Evolutionary conservation across 1,140 invertebrate species (phyloP).

Genomic region (Drosophila suzukii): DNA sequence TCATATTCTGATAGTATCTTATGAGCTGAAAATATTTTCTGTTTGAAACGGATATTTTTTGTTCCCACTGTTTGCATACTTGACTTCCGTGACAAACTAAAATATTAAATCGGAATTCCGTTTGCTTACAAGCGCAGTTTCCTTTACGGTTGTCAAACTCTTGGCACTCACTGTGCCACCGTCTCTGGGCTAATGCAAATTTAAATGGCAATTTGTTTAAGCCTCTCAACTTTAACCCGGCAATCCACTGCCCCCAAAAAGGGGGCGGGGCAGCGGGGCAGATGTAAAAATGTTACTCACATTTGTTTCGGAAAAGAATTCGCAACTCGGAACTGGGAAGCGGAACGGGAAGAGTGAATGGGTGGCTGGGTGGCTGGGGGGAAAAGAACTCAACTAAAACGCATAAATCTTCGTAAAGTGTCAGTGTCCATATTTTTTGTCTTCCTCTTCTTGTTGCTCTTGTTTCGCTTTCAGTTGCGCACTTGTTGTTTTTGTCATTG

Average conservation of each 20-base stretch:
- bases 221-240: slow-evolving; percentile 42
- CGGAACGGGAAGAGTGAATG: slow-evolving; percentile 1
- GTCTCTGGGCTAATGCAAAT: slow-evolving; percentile 56
- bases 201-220: slow-evolving; percentile 67
- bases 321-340: slow-evolving; percentile 16
- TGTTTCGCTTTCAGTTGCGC: slow-evolving; percentile 36
- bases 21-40: too few relatives aligned
- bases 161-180: slow-evolving; percentile 32
- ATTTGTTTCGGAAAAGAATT: slow-evolving; percentile 36
- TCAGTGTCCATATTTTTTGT: slow-evolving; percentile 79
- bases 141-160: slow-evolving; percentile 27
- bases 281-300: slow-evolving; percentile 53
- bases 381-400: slow-evolving; percentile 70
- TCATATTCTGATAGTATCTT: neutral
- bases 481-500: slow-evolving; percentile 61
- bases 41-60: too few relatives aligned
- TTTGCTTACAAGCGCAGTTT: slow-evolving; percentile 3
- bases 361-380: neutral
- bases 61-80: neutral
- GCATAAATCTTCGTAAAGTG: slow-evolving; percentile 82
- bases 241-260: slow-evolving; percentile 30
- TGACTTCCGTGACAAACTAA: neutral
- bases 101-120: slow-evolving; percentile 21
- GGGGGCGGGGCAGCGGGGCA: slow-evolving; percentile 1
- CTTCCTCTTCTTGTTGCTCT: slow-evolving; percentile 31